Evolutionary conservation across 2,113 vertebrate genomes (phyloP).

Genomic region (Tupaia chinensis): DNA sequence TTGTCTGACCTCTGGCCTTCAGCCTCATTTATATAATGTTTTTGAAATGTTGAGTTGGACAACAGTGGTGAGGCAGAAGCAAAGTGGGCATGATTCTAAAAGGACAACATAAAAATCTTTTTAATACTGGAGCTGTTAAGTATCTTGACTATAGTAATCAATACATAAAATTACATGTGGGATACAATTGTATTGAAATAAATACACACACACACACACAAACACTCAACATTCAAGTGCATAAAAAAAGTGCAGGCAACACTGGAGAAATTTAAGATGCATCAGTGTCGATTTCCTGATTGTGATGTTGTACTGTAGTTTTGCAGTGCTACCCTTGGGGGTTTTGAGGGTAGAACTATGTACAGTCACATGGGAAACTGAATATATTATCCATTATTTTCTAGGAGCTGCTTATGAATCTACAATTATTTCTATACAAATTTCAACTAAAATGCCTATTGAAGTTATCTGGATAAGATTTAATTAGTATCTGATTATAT

Average conservation of each 20-base stretch:
- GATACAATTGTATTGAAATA: background rate
- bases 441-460: background rate
- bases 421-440: background rate
- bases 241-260: background rate
- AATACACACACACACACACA: background rate
- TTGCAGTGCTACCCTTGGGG: background rate
- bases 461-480: background rate
- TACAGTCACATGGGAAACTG: background rate
- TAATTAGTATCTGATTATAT: background rate
- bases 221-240: no score
- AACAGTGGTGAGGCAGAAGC: background rate
- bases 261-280: background rate
- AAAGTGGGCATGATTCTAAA: background rate
- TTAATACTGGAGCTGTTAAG: background rate
- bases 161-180: background rate
- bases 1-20: no score
- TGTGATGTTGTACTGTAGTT: background rate
- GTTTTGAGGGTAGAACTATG: background rate
- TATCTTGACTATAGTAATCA: background rate
- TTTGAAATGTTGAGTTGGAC: background rate
- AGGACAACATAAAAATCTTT: background rate
- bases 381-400: background rate
- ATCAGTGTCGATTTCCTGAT: background rate
- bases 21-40: background rate
- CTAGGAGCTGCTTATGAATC: background rate